Evolutionary conservation across 2,113 vertebrate species (phyloP).

Genomic region (Anser brachyrhynchus): DNA sequence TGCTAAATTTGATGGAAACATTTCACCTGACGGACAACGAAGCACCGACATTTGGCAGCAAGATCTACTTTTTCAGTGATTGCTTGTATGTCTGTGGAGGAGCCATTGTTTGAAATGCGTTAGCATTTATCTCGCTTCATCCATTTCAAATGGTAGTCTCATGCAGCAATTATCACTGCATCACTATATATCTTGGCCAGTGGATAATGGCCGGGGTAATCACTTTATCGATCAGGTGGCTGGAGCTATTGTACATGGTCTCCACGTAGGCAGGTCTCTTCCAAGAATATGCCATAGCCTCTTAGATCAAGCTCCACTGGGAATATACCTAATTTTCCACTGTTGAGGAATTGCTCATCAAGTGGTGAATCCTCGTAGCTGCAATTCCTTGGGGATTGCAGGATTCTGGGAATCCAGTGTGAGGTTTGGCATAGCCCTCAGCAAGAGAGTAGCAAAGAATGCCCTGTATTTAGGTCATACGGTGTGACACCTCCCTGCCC

Average conservation of each 20-base stretch:
- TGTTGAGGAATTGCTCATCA: neutral
- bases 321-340: neutral
- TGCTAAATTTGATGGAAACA: neutral
- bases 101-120: neutral
- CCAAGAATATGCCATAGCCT: neutral
- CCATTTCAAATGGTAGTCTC: neutral
- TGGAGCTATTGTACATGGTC: neutral
- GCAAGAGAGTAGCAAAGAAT: neutral
- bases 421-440: neutral
- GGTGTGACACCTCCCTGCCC: rapidly evolving
- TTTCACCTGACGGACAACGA: neutral
- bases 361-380: neutral
- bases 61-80: neutral
- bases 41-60: neutral
- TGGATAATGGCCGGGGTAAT: neutral
- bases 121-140: neutral
- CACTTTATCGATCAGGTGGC: neutral
- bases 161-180: neutral
- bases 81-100: neutral
- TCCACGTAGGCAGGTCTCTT: rapidly evolving
- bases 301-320: neutral
- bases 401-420: neutral
- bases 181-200: neutral
- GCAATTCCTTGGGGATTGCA: neutral
- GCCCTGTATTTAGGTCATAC: neutral